Conservation (phyloP, 2,888 invertebrate species). For the Brenthis daphne region DNA sequence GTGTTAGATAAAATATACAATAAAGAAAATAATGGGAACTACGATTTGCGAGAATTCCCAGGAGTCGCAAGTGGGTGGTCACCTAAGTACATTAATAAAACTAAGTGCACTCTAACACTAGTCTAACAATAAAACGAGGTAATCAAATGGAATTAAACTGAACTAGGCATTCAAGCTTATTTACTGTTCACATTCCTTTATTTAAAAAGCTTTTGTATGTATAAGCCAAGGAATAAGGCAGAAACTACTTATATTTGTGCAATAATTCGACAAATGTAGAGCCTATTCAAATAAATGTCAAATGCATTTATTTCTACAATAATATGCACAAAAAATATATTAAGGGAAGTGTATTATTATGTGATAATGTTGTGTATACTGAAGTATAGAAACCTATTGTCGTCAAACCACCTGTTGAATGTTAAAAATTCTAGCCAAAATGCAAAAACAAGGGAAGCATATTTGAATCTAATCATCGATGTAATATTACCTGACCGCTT, state of each 20-base stretch:
- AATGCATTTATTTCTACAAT: no score
- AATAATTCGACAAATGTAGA: neutral
- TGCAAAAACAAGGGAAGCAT: constrained; percentile 20
- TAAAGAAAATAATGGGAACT: constrained; percentile 1
- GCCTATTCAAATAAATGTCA: no score
- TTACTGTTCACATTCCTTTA: constrained; percentile 21
- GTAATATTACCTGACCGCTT: constrained; percentile 52
- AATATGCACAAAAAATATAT: no score
- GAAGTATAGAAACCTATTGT: constrained; percentile 16
- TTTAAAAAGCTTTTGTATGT: constrained; percentile 24
- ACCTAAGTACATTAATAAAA: constrained; percentile 36
- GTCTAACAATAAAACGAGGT: constrained; percentile 12
- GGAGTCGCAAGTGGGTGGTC: constrained; percentile 29
- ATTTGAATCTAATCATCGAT: constrained; percentile 15
- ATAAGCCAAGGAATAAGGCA: neutral
- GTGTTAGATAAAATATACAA: neutral
- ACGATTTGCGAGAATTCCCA: constrained; percentile 25
- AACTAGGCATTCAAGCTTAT: neutral
- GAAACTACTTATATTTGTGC: neutral
- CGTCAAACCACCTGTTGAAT: constrained; percentile 29
- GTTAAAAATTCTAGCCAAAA: constrained; percentile 15
- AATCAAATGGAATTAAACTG: constrained; percentile 5
- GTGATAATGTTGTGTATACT: neutral
- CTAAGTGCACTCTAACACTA: constrained; percentile 38
- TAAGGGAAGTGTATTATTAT: no score